Conservation (phyloP, 2,888 invertebrate genomes). For the Andricus quercusramuli region DNA sequence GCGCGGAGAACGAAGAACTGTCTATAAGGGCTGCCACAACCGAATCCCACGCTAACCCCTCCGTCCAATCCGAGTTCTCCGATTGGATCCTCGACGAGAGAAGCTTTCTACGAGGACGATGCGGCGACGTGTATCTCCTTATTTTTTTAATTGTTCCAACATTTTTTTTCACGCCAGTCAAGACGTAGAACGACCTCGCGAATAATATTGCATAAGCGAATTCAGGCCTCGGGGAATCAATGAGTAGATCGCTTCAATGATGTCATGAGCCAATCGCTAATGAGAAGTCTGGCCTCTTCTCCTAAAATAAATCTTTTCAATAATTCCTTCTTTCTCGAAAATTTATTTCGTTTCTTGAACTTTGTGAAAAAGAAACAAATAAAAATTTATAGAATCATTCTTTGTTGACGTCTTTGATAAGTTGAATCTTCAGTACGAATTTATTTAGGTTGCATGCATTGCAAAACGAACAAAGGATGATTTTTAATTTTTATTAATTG, state of each 20-base stretch:
- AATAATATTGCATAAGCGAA: constrained; percentile 18
- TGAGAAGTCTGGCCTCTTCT: neutral
- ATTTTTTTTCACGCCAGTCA: constrained; percentile 27
- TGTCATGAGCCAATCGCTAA: constrained; percentile 13
- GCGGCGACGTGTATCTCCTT: constrained; percentile 31
- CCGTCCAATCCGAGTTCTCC: constrained; percentile 52
- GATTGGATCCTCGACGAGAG: constrained; percentile 51
- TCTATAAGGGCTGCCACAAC: constrained; percentile 57
- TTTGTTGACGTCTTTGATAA: neutral
- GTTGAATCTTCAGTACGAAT: neutral
- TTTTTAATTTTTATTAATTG: no score
- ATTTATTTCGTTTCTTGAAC: neutral
- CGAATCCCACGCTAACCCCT: constrained; percentile 57
- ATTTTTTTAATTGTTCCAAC: constrained; percentile 31
- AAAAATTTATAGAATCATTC: neutral
- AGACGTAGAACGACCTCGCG: constrained; percentile 26
- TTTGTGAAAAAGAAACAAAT: neutral
- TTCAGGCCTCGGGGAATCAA: constrained; percentile 17
- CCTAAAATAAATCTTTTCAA: neutral
- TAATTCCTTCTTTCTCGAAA: neutral
- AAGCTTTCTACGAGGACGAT: constrained; percentile 38
- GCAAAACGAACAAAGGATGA: no score
- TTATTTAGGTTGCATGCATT: no score
- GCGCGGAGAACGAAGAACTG: constrained; percentile 53
- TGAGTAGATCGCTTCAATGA: constrained; percentile 5